Conservation (phyloP, 1,140 invertebrate species). For the Helicoverpa zea region DNA sequence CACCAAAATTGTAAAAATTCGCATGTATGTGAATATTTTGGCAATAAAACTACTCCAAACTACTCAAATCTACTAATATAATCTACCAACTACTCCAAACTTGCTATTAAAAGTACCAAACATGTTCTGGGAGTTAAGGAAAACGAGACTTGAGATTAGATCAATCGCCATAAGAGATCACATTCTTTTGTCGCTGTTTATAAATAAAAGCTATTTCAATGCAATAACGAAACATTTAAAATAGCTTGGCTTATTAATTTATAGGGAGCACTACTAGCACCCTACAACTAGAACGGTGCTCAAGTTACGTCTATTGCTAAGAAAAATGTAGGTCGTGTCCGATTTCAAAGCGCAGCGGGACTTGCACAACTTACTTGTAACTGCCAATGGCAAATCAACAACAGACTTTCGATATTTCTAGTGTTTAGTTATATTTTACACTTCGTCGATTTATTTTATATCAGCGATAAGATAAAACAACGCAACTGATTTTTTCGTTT, state of each 20-base stretch:
- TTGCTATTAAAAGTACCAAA: background rate
- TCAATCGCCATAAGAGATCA: background rate
- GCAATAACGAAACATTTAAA: constrained; percentile 20
- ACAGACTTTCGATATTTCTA: constrained; percentile 45
- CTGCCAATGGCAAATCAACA: constrained; percentile 49
- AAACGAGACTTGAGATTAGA: constrained; percentile 16
- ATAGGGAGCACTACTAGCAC: background rate
- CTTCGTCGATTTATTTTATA: constrained; percentile 14
- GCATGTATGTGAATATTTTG: background rate
- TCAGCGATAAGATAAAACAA: constrained; percentile 58
- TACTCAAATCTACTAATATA: background rate
- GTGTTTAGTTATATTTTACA: constrained; percentile 20
- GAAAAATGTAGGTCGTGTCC: constrained; percentile 78
- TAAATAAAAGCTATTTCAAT: constrained; percentile 4
- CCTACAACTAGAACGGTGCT: constrained; percentile 43
- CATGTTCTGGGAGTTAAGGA: constrained; percentile 21
- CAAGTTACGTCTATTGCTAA: constrained; percentile 72
- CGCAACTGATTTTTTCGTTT: constrained; percentile 52
- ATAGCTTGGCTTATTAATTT: constrained; percentile 7
- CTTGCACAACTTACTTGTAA: constrained; percentile 68
- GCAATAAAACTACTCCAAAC: background rate
- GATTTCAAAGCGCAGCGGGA: constrained; percentile 75
- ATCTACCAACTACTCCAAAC: background rate
- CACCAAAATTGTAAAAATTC: no score
- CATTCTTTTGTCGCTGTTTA: background rate